These are phyloP conservation scores for Todus mexicanus DNA, from an alignment of 2,797 vertebrate genomes.

Conservation along the genomic window DNA sequence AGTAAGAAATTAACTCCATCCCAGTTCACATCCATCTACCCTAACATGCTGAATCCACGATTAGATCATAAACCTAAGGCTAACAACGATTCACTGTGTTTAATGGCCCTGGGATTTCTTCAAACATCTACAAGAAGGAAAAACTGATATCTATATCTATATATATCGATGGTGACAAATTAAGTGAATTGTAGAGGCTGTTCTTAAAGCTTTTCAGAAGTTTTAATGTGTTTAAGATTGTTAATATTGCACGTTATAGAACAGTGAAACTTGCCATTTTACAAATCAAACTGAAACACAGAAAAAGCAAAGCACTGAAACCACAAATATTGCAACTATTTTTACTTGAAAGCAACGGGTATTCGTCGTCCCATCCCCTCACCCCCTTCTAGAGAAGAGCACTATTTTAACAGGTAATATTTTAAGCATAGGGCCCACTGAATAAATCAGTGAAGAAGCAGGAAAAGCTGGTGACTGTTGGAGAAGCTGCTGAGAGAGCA, in stretches of 20 bases:
- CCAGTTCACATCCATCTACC: not conserved
- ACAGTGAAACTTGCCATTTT: not conserved
- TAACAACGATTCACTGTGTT: not conserved
- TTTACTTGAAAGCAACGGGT: not conserved
- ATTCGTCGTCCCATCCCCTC: accelerated
- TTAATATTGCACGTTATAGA: not conserved
- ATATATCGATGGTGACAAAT: not conserved
- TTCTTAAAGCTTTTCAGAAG: not conserved
- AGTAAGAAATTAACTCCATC: not conserved
- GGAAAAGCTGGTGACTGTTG: not conserved
- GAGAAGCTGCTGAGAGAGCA: not conserved
- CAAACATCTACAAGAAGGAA: not conserved
- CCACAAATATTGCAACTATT: not conserved
- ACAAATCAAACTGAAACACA: not conserved
- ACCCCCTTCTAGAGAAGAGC: not conserved
- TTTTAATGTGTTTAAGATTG: not conserved
- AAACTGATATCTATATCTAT: not conserved
- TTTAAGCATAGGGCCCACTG: not conserved
- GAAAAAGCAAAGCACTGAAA: not conserved
- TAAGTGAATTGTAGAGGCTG: not conserved
- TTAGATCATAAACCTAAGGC: not conserved
- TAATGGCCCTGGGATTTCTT: not conserved
- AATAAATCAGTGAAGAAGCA: not conserved
- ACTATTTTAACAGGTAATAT: not conserved
- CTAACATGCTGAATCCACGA: not conserved